Base-by-base conservation (phyloP, 2,797 vertebrate species). In the Pachyuromys duprasi region DNA sequence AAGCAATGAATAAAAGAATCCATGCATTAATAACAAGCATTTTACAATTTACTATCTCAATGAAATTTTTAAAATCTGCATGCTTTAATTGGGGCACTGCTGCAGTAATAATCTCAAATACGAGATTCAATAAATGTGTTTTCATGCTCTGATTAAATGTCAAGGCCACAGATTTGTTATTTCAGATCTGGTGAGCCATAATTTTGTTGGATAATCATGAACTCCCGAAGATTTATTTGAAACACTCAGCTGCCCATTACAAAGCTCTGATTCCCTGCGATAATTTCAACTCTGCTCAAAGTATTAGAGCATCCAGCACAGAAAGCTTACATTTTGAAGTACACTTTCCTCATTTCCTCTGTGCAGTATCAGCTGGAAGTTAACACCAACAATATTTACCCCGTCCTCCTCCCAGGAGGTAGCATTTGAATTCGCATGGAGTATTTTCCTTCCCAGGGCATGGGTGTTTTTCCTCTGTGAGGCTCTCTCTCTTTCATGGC, bases 71-170 rank as follows among this genome's bases (percentile, higher is more conserved):
- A 72, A 95, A 97, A 97, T 45, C 74, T 53, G 96, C 62, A 86
- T 80, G 94, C 72, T 96, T 97, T 98, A 97, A 97, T 93, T 94
- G 22, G 1, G 88, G 62, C 62, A 13, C 63, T 96, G 88, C 45
- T 84, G 49, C 97, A 97, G 92, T 93, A 95, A 94, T 97, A 79
- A 96, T 95, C 91, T 96, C 90, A 88, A 97, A 97, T 95, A 96
- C 65, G 89, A 98, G 97, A 97, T 95, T 97, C 87, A 97, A 95
- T 95, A 97, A 97, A 97, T 94, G 84, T 89, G 69, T 95, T 97
- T 86, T 97, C 95, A 97, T 94, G 84, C 83, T 97, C 94, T 97
- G 97, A 98, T 97, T 98, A 98, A 98, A 98, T 97, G 95, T 98
- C 97, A 98, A 93, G 93, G 83, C 96, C 94, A 97, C 63, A 95